Base-by-base conservation (phyloP, 2,888 invertebrate species). In the Drosophila mimica region DNA sequence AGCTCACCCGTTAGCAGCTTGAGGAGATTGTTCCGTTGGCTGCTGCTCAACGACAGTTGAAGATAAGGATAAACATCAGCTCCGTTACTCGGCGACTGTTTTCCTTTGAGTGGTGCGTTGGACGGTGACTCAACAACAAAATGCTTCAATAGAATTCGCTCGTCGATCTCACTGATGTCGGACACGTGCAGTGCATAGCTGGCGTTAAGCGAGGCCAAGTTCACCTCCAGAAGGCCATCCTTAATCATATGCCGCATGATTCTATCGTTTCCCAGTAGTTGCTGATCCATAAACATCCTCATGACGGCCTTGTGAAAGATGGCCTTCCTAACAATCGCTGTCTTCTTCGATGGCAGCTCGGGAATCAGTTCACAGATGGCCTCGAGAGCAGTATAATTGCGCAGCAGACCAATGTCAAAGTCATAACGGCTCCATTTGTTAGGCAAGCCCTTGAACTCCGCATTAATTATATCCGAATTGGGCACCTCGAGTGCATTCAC, bases 111-210 rank as follows among this genome's bases (percentile, higher is more conserved):
- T 15, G 15, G 15, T 25, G 25, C 15, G 8, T 46, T 46, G 4
- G 46, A 15, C 25, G 4, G 25, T 46, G 15, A 15, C 15, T 8
- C 4, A 25, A 1, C 46, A 46, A 46, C 15, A 2, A 15, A 46
- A 46, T 57, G 20, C 13, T 70, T 59, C 4, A 86, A 38, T 2
- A 87, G 28, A 15, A 87, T 56, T 0, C 90, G 75, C 17, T 89
- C 88, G 31, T 87, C 87, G 43, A 88, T 71, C 34, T 87, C 82
- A 31, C 74, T 76, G 6, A 88, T 79, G 28, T 88, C 83, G 6
- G 72, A 59, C 8, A 89, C 62, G 15, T 82, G 70, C 0, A 25
- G n/a, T 0, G 54, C 66, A 58, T 87, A 87, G 49, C 72, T 81
- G 2, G 73, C 73, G 49, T 81, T 86, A 0, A 87, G 48, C 0